Conservation (phyloP, 1,140 invertebrate genomes). For the Eumaeus atala region DNA sequence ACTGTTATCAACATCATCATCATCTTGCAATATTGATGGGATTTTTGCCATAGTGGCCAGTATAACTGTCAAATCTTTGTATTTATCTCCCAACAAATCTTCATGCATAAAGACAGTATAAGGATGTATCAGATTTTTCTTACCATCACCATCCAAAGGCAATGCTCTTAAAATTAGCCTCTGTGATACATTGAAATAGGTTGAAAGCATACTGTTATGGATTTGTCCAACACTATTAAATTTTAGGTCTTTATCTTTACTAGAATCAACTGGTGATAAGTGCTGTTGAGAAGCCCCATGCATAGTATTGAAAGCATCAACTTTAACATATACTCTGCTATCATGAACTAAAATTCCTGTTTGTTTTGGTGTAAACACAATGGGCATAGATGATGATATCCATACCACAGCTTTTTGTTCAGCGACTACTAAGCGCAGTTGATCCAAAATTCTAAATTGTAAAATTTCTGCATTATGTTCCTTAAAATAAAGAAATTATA, state of each 20-base stretch:
- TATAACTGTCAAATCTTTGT: slow-evolving; percentile 47
- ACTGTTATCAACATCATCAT: slow-evolving; percentile 36
- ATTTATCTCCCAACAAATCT: slow-evolving; percentile 46
- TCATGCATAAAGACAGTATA: slow-evolving; percentile 65
- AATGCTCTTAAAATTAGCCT: slow-evolving; percentile 49
- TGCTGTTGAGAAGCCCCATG: slow-evolving; percentile 24
- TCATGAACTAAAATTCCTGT: slow-evolving; percentile 57
- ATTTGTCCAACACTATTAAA: slow-evolving; percentile 57
- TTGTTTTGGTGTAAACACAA: slow-evolving; percentile 60
- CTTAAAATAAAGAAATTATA: slow-evolving; percentile 50
- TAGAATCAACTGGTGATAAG: slow-evolving; percentile 23
- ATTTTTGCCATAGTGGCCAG: slow-evolving; percentile 58
- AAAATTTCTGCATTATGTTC: slow-evolving; percentile 73
- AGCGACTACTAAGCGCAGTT: slow-evolving; percentile 69
- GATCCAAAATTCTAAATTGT: slow-evolving; percentile 73
- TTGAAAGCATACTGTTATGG: slow-evolving; percentile 45
- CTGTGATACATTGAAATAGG: slow-evolving; percentile 47
- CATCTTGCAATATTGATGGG: slow-evolving; percentile 42
- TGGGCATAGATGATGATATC: slow-evolving; percentile 70
- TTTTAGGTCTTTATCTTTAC: slow-evolving; percentile 28
- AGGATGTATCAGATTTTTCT: slow-evolving; percentile 62
- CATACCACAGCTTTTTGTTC: slow-evolving; percentile 75
- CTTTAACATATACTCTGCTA: slow-evolving; percentile 54
- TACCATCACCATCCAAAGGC: slow-evolving; percentile 60
- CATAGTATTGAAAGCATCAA: slow-evolving; percentile 54